Evolutionary conservation across 2,888 invertebrate genomes (phyloP).

Genomic region (Sinotaia quadrata): DNA sequence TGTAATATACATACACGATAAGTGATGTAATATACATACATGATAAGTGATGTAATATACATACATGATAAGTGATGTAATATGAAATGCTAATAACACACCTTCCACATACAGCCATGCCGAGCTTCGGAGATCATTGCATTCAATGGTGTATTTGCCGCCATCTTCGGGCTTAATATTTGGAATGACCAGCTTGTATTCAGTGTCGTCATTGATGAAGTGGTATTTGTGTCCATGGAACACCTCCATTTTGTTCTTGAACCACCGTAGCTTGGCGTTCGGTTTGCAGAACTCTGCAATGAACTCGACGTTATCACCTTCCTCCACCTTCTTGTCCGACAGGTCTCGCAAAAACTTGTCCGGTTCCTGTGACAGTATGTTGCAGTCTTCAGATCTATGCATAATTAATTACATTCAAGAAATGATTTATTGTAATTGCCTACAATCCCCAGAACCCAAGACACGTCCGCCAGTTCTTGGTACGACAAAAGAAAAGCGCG

Average conservation of each 20-base stretch:
- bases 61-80: no score
- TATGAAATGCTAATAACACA: constrained; percentile 62
- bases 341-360: constrained; percentile 89
- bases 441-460: no score
- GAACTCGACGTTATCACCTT: constrained; percentile 94
- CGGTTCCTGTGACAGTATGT: constrained; percentile 56
- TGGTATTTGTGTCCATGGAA: constrained; percentile 97
- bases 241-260: constrained; percentile 83
- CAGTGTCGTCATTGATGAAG: constrained; percentile 90
- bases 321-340: constrained; percentile 95
- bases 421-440: no score
- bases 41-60: no score
- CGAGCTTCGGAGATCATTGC: constrained; percentile 88
- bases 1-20: no score
- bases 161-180: constrained; percentile 96
- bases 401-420: no score
- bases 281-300: constrained; percentile 96
- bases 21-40: no score
- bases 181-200: constrained; percentile 90
- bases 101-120: constrained; percentile 95
- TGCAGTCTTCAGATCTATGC: no score
- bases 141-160: constrained; percentile 96
- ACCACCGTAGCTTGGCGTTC: constrained; percentile 77
- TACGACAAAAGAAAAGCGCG: no score
- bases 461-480: no score